Evolutionary conservation across 2,888 invertebrate species (phyloP), one percentile per base, ranked within the genome.

Genomic region (Harpalus rufipes): DNA sequence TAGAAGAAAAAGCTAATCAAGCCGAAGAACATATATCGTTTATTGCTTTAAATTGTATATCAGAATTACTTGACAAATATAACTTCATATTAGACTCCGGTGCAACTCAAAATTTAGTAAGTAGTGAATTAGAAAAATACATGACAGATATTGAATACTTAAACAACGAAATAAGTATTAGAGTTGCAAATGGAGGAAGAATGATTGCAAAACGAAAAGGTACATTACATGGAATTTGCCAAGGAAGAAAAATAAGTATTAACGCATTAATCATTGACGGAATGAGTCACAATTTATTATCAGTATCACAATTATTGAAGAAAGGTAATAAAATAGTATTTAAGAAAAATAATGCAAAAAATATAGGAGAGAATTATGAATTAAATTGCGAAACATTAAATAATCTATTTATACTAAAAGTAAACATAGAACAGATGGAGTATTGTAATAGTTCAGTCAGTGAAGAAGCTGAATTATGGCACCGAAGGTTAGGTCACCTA

Each of bases 51-150:
- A 59, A 59, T 59, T 59, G 12, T 76, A 58, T 84, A 63, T 65
- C 78, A 76, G 39, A 81, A 79, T 16, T 68, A 14, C 76, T 61
- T n/a, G 32, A 86, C 6, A 80, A 86, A 32, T 21, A 72, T 14
- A n/a, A 39, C 10, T 86, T 86, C 63, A 63, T 86, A 12, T 41
- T 86, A 25, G 81, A 86, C 63, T 86, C 84, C 25, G 85, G 85
- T 16, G 74, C 81, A n/a, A 86, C 80, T 51, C 79, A 86, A 25
- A 80, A 86, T 63, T 63, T 86, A 80, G 21, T 21, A 21, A 21
- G 21, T 21, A 21, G 21, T 21, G 21, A 21, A 21, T 21, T 21
- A 21, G 21, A 21, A 21, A 21, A 21, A 21, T 21, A 21, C 21
- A 21, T 86, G 65, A 84, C 72, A 65, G 85, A 68, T 83, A 85